phyloP scores from a whole-genome alignment of 2,797 vertebrate species.

The Ceryle rudis region DNA sequence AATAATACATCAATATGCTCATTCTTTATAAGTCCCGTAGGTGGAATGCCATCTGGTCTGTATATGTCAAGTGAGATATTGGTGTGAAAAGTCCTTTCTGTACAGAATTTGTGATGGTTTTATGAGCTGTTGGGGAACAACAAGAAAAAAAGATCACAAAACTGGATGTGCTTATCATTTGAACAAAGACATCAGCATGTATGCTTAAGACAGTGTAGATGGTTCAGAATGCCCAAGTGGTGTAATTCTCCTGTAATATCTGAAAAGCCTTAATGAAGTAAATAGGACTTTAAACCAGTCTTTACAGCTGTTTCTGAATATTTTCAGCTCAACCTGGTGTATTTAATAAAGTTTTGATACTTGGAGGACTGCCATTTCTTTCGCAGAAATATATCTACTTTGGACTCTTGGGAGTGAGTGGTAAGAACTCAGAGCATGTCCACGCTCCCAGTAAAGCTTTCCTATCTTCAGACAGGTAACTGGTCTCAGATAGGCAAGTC shows the following conservation, averaged over 20 bases:
- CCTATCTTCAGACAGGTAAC: neutral
- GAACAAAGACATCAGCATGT: neutral
- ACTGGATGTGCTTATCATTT: neutral
- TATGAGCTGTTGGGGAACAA: constrained; percentile 27
- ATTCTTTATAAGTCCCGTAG: constrained; percentile 33
- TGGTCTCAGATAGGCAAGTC: neutral
- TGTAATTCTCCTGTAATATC: neutral
- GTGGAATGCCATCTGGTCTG: constrained; percentile 64
- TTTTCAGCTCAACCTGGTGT: neutral
- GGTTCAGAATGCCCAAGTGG: neutral
- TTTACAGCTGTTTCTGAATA: neutral
- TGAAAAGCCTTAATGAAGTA: neutral
- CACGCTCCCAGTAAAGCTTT: neutral
- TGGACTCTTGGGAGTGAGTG: neutral
- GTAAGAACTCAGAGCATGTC: neutral
- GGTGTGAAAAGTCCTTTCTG: constrained; percentile 25
- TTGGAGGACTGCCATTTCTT: neutral
- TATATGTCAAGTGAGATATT: constrained; percentile 14
- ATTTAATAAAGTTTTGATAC: neutral
- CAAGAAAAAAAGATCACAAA: neutral
- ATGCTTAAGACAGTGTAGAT: neutral
- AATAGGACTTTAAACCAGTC: neutral
- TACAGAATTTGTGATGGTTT: constrained; percentile 5
- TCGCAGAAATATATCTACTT: neutral
- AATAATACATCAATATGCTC: constrained; percentile 48